phyloP scores from a whole-genome alignment of 2,113 vertebrate genomes.

The Eolophus roseicapilla region DNA sequence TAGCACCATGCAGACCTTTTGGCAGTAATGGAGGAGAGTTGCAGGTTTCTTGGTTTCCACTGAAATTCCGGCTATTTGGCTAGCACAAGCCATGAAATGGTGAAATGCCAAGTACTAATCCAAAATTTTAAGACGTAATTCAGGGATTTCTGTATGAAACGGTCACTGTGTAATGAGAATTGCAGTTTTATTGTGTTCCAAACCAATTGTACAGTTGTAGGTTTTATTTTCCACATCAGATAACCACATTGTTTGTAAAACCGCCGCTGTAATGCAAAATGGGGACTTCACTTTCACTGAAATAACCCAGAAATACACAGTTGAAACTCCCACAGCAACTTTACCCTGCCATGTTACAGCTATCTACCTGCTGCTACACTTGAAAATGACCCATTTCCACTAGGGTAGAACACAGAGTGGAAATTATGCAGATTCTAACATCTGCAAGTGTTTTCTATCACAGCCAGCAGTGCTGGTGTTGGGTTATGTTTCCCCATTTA shows the following conservation, averaged over 20 bases:
- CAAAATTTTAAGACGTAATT: constrained; percentile 34
- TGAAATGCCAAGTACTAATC: not conserved
- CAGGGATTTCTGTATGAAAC: constrained; percentile 14
- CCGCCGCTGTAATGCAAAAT: not conserved
- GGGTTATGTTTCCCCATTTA: not conserved
- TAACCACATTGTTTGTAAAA: constrained; percentile 35
- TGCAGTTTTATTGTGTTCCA: constrained; percentile 26
- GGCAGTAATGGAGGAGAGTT: not conserved
- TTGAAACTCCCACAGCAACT: constrained; percentile 40
- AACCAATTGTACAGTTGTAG: constrained; percentile 8
- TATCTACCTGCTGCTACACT: constrained; percentile 47
- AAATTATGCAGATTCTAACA: constrained; percentile 8
- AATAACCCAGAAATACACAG: constrained; percentile 5
- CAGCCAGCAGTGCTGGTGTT: not conserved
- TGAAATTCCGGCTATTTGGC: not conserved
- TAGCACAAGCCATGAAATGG: not conserved
- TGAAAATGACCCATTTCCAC: constrained; percentile 38
- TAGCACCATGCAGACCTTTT: not conserved
- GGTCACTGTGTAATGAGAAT: constrained; percentile 10
- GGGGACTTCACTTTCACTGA: constrained; percentile 29
- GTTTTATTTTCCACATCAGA: constrained; percentile 51
- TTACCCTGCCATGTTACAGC: constrained; percentile 31
- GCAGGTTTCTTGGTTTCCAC: not conserved
- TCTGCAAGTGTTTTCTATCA: not conserved
- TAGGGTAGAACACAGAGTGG: not conserved